Conservation (phyloP, 2,797 vertebrate species). For the Prunella strophiata region DNA sequence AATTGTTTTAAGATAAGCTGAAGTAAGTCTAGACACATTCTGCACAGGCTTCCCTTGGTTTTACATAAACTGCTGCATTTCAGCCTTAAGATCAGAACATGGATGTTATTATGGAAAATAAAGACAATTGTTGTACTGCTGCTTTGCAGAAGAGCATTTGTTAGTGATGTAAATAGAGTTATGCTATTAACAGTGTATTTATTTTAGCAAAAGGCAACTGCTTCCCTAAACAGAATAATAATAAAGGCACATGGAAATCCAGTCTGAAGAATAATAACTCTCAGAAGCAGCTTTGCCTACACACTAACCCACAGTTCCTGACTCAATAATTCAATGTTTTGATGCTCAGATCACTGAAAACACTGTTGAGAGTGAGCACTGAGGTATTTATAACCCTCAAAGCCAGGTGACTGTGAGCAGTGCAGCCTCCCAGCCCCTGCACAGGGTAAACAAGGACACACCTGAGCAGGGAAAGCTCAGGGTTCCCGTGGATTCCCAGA, state of each 20-base stretch:
- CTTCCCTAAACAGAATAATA: background rate
- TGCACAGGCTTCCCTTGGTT: background rate
- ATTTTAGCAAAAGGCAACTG: background rate
- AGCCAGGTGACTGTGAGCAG: background rate
- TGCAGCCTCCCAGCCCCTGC: background rate
- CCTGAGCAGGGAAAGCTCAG: background rate
- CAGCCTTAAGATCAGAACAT: background rate
- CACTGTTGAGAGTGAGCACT: background rate
- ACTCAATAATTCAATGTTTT: background rate
- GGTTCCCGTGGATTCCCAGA: background rate
- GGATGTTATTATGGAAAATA: background rate
- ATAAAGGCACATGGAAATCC: background rate
- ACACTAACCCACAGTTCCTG: background rate
- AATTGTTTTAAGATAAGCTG: background rate
- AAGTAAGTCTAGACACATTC: background rate
- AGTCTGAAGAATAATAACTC: background rate
- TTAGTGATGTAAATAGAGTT: background rate
- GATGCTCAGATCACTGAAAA: background rate
- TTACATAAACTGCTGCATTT: background rate
- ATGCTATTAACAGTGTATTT: background rate
- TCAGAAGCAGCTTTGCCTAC: background rate
- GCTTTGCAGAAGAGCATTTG: background rate
- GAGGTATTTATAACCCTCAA: background rate
- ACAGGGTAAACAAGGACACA: background rate
- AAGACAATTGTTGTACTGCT: background rate